Evolutionary conservation across 2,888 invertebrate species (phyloP).

Genomic region (Omphaloscelis lunosa): DNA sequence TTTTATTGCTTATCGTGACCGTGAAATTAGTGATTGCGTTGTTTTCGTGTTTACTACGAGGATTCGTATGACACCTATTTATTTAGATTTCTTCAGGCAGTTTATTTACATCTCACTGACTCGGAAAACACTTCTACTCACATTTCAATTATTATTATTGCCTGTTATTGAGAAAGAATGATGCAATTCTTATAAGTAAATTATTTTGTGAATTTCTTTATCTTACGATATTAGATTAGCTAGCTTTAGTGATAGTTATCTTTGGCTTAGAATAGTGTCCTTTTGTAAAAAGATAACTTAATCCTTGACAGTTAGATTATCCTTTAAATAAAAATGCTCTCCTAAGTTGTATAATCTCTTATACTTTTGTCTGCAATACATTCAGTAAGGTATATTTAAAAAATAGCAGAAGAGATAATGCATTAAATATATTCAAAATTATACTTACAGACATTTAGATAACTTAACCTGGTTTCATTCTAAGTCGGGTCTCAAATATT

Average conservation of each 20-base stretch:
- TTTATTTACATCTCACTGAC: slow-evolving; percentile 34
- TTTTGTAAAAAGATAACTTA: neutral
- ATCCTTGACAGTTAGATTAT: neutral
- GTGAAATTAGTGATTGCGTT: slow-evolving; percentile 84
- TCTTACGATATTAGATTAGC: slow-evolving; percentile 7
- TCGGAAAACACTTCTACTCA: slow-evolving; percentile 9
- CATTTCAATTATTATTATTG: slow-evolving; percentile 11
- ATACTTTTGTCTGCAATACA: neutral
- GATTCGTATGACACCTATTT: slow-evolving; percentile 44
- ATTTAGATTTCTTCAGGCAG: slow-evolving; percentile 12
- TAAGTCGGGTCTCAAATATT: neutral
- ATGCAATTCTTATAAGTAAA: slow-evolving; percentile 25
- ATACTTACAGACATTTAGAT: slow-evolving; percentile 27
- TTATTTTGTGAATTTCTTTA: neutral
- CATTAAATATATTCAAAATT: neutral
- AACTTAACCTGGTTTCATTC: slow-evolving; percentile 42
- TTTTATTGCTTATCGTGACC: slow-evolving; percentile 88
- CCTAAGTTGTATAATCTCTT: neutral
- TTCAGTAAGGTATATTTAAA: neutral
- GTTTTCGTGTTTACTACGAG: slow-evolving; percentile 78
- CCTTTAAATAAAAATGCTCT: neutral
- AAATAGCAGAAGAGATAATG: neutral
- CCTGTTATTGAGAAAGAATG: slow-evolving; percentile 27
- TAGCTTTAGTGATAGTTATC: neutral
- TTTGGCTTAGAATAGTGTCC: neutral